Conservation (phyloP, 1,140 invertebrate species). For the Neodiprion lecontei region DNA sequence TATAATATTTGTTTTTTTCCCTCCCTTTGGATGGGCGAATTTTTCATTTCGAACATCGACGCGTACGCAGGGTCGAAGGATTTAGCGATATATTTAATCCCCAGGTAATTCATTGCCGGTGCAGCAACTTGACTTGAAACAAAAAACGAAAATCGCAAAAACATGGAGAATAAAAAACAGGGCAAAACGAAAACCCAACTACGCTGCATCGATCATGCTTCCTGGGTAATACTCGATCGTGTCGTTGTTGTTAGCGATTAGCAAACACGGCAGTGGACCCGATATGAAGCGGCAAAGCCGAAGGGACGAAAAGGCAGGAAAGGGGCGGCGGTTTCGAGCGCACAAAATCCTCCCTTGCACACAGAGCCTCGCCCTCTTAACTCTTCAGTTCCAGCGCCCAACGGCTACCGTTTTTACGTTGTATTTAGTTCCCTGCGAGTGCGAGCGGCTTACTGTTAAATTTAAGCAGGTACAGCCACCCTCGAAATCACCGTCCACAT, state of each 20-base stretch:
- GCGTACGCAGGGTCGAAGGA: slow-evolving; percentile 57
- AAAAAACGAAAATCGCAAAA: slow-evolving; percentile 3
- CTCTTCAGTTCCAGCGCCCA: background rate
- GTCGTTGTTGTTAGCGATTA: slow-evolving; percentile 44
- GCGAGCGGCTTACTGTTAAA: background rate
- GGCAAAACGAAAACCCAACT: slow-evolving; percentile 26
- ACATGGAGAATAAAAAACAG: slow-evolving; percentile 15
- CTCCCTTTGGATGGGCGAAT: too few relatives aligned
- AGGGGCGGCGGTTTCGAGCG: background rate
- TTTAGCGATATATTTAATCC: slow-evolving; percentile 61
- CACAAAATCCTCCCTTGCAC: slow-evolving; percentile 10
- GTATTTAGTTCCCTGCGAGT: background rate
- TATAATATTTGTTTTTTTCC: too few relatives aligned
- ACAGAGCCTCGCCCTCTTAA: background rate
- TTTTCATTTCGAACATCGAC: too few relatives aligned
- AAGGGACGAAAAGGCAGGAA: background rate
- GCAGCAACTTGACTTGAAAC: slow-evolving; percentile 16
- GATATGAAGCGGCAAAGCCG: background rate
- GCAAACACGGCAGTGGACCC: slow-evolving; percentile 37
- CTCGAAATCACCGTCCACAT: too few relatives aligned
- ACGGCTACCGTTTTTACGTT: slow-evolving; percentile 1
- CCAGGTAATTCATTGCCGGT: slow-evolving; percentile 32
- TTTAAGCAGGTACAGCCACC: background rate
- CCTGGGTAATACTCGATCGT: slow-evolving; percentile 37
- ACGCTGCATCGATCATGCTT: slow-evolving; percentile 35